Base-by-base conservation (phyloP, 2,888 invertebrate species). In the Acanthosepion esculentum region DNA sequence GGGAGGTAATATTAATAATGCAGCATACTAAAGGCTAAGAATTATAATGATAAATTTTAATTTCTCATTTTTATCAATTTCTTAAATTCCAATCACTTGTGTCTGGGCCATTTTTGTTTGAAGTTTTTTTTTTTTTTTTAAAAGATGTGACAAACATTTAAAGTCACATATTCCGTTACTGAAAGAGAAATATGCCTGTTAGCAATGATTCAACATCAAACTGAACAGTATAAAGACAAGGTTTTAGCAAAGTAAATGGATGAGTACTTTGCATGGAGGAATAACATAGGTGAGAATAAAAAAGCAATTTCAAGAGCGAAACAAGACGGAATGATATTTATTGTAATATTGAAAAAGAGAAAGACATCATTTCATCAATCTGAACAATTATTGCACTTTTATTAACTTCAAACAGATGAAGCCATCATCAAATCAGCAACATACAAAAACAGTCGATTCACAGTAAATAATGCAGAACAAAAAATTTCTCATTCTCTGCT, bases 311-410 rank as follows among this genome's bases (percentile, higher is more conserved):
- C 50, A 92, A 92, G 50, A 92, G 48, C 20, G 23, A 48, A 50
- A 50, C 92, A 48, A 92, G 92, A 92, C 50, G 48, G 92, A 50
- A 92, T 92, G 92, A 92, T 92, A 92, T 50, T 92, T 92, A 92
- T 92, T 48, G 92, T 92, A 48, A 92, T 92, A 92, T 29, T 92
- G 48, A 48, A 29, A 48, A 23, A 48, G 48, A 48, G 50, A 92
- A 92, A 92, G 92, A 48, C 50, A 48, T 78, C n/a, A 78, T 78
- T 78, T n/a, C 15, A n/a, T 78, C 78, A 78, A 78, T 78, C 78
- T 8, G 78, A 78, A 78, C 78, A 78, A 15, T 78, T 78, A 78
- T 78, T 78, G 78, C 78, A 78, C 78, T 78, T 78, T 78, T 78
- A 78, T 78, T 78, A 78, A 78, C 78, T 78, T 78, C 78, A 78